A percentile compares a stretch with the other conserved stretches of the same genome.
phyloP scores from a whole-genome alignment of 2,797 vertebrate genomes.

The Cetoscarus ocellatus region DNA sequence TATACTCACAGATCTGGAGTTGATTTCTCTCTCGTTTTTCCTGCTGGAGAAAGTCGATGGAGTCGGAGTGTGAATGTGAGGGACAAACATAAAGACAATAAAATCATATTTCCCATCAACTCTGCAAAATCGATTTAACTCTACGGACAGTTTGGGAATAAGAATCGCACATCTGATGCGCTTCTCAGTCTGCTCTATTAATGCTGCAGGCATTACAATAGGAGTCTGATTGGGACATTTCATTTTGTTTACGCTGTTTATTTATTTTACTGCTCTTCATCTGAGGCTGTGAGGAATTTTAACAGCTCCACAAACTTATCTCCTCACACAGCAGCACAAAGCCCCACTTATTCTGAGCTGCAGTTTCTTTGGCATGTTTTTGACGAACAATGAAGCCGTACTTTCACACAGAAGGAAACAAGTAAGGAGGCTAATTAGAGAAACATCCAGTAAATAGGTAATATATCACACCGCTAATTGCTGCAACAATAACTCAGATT shows the following conservation, averaged over 20 bases:
- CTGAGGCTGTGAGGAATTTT: constrained; percentile 47
- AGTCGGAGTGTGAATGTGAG: constrained; percentile 9
- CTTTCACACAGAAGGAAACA: constrained; percentile 15
- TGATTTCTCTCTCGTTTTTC: constrained; percentile 42
- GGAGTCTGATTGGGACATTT: constrained; percentile 56
- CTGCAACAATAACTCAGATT: constrained; percentile 54
- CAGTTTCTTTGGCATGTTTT: constrained; percentile 32
- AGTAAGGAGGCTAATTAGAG: constrained; percentile 56
- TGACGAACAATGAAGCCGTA: constrained; percentile 55
- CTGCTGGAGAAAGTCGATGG: constrained; percentile 22
- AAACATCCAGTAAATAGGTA: constrained; percentile 43
- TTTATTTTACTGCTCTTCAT: constrained; percentile 62
- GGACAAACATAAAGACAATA: constrained; percentile 13
- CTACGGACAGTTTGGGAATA: constrained; percentile 48
- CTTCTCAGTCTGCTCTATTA: constrained; percentile 12
- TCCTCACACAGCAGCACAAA: not conserved
- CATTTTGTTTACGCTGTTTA: constrained; percentile 58
- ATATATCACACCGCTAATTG: constrained; percentile 58
- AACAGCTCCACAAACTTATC: constrained; percentile 36
- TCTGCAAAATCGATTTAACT: constrained; percentile 50
- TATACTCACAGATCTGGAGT: constrained; percentile 50
- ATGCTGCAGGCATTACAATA: constrained; percentile 46
- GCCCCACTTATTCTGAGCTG: constrained; percentile 25
- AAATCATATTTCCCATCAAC: constrained; percentile 48
- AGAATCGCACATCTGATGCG: constrained; percentile 28